phyloP scores from a whole-genome alignment of 2,797 vertebrate species.

The Rhadinocentrus ornatus region DNA sequence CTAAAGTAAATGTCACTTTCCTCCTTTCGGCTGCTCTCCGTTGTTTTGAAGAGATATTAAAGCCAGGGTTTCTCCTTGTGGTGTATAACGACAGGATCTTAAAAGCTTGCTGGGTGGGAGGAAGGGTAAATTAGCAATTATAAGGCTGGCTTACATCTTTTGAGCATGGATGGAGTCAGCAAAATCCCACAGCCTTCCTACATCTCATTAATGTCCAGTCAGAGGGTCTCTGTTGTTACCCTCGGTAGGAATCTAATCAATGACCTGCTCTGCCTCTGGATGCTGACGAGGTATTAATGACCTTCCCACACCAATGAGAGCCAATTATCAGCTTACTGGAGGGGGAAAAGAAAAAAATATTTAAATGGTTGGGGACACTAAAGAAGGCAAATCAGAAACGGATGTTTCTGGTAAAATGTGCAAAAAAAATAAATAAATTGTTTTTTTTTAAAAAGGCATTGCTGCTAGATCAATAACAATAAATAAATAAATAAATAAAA shows the following conservation, averaged over 20 bases:
- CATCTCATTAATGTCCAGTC: conserved; percentile 71
- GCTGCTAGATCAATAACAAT: conserved; percentile 39
- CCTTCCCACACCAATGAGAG: conserved; percentile 72
- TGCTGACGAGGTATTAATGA: conserved; percentile 78
- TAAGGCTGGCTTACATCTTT: conserved; percentile 65
- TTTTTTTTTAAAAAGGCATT: conserved; percentile 28
- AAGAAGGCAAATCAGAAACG: conserved; percentile 15
- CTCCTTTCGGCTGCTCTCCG: conserved; percentile 32
- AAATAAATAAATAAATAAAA: conserved; percentile 6
- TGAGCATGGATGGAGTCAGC: conserved; percentile 66
- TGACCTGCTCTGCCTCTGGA: conserved; percentile 63
- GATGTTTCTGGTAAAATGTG: conserved; percentile 34
- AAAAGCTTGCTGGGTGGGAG: conserved; percentile 47
- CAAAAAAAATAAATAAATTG: conserved; percentile 6
- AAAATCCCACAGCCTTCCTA: conserved; percentile 52
- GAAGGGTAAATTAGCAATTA: conserved; percentile 73
- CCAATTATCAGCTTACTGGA: conserved; percentile 75
- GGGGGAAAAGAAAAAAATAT: conserved; percentile 22
- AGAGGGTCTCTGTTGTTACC: conserved; percentile 62
- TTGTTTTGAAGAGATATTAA: conserved; percentile 64
- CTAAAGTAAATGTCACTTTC: conserved; percentile 49
- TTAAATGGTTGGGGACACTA: conserved; percentile 15
- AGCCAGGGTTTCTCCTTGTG: conserved; percentile 36
- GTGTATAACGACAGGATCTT: conserved; percentile 48
- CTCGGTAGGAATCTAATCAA: conserved; percentile 72